Evolutionary conservation across 2,888 invertebrate species (phyloP).

Genomic region (Tuta absoluta): DNA sequence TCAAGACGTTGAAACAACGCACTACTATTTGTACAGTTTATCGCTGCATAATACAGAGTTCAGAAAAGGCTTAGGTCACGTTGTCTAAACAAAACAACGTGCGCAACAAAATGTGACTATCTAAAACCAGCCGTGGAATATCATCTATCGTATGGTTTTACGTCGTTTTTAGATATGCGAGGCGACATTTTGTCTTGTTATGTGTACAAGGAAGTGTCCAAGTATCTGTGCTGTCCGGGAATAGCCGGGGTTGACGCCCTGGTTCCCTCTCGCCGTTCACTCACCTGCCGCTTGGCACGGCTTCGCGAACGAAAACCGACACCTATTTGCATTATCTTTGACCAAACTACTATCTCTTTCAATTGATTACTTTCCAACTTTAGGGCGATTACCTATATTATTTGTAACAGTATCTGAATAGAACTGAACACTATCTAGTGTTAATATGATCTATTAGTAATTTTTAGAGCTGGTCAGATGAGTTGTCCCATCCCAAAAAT

Average conservation of each 20-base stretch:
- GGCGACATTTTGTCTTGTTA: conserved; percentile 17
- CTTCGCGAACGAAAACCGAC: conserved; percentile 60
- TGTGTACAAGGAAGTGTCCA: conserved; percentile 50
- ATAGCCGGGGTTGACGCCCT: conserved; percentile 68
- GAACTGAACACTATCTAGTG: not conserved
- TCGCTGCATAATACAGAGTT: not conserved
- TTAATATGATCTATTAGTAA: not conserved
- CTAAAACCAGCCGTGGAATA: not conserved
- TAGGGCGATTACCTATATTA: too few relatives aligned
- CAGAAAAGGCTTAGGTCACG: conserved; percentile 1
- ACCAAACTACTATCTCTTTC: not conserved
- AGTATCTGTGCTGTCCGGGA: conserved; percentile 49
- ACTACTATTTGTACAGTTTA: conserved; percentile 1
- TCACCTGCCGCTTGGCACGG: conserved; percentile 74
- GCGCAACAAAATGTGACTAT: not conserved
- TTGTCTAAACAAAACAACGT: not conserved
- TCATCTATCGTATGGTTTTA: too few relatives aligned
- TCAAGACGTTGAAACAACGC: conserved; percentile 9
- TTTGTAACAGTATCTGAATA: too few relatives aligned
- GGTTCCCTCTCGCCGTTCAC: conserved; percentile 55
- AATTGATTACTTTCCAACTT: too few relatives aligned
- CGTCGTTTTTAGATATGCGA: not conserved
- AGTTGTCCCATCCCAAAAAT: too few relatives aligned
- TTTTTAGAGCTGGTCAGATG: not conserved
- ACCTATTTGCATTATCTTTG: conserved; percentile 34